Percentiles rank a stretch among this genome's conserved stretches.
Conservation (phyloP, 2,888 invertebrate genomes). For the Platycheirus rosarum region DNA sequence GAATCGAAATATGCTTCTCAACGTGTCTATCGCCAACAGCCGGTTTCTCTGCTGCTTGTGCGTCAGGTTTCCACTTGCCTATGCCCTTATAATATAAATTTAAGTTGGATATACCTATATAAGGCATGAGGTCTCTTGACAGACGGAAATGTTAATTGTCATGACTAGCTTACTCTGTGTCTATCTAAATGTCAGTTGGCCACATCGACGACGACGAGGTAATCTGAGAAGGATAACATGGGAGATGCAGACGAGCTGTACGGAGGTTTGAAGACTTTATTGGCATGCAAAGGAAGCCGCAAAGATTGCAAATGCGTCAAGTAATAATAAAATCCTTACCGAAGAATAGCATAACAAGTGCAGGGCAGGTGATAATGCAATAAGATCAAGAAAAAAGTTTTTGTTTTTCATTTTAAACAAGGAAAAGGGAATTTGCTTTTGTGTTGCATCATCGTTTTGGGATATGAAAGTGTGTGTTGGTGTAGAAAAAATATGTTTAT, state of each 20-base stretch:
- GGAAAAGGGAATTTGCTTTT: too few relatives aligned
- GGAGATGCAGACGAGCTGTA: conserved; percentile 1
- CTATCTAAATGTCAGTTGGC: conserved; percentile 23
- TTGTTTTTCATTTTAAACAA: too few relatives aligned
- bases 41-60: background rate
- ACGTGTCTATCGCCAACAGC: background rate
- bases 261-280: conserved; percentile 2
- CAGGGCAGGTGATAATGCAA: conserved; percentile 8
- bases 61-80: conserved; percentile 18
- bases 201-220: conserved; percentile 25
- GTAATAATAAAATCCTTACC: conserved; percentile 30
- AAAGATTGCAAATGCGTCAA: conserved; percentile 9
- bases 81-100: conserved; percentile 9
- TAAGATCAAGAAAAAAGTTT: background rate
- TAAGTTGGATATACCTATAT: background rate
- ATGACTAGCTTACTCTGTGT: conserved; percentile 36
- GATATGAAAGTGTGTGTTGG: too few relatives aligned
- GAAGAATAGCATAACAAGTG: conserved; percentile 14
- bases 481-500: too few relatives aligned
- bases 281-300: conserved; percentile 20
- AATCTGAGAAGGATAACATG: conserved; percentile 32
- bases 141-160: conserved; percentile 62
- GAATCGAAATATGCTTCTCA: conserved; percentile 43
- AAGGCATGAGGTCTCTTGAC: conserved; percentile 37
- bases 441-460: too few relatives aligned